phyloP scores from a whole-genome alignment of 2,888 invertebrate genomes.

The Lamellibrachia satsuma region DNA sequence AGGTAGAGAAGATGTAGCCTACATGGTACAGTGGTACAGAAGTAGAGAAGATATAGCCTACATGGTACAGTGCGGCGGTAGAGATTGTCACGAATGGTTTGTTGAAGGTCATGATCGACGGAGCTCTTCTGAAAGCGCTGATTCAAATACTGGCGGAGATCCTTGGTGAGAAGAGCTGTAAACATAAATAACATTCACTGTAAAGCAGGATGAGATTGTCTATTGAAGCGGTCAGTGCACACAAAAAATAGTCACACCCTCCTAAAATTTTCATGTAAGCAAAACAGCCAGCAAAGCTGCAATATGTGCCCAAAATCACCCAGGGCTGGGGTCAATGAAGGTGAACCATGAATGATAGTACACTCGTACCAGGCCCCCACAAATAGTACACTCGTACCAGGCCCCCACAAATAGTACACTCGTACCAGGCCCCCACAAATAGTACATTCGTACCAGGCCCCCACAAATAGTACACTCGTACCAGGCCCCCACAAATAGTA shows the following conservation, averaged over 20 bases:
- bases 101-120: slow-evolving; percentile 73
- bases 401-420: no score
- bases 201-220: neutral
- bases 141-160: slow-evolving; percentile 70
- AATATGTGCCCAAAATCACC: no score
- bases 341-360: no score
- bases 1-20: neutral
- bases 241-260: neutral
- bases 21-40: neutral
- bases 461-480: no score
- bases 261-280: no score
- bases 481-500: no score
- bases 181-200: neutral
- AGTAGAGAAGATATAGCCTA: slow-evolving; percentile 47
- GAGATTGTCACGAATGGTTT: slow-evolving; percentile 74
- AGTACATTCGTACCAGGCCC: no score
- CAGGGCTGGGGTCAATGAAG: no score
- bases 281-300: no score
- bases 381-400: no score
- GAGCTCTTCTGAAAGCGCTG: slow-evolving; percentile 71
- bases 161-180: slow-evolving; percentile 64
- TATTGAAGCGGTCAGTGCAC: neutral
- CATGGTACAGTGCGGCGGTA: slow-evolving; percentile 73
- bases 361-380: no score
- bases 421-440: no score